These are phyloP conservation scores for Muntiacus muntjak DNA, from an alignment of 2,113 vertebrate genomes.

Conservation along the genomic window DNA sequence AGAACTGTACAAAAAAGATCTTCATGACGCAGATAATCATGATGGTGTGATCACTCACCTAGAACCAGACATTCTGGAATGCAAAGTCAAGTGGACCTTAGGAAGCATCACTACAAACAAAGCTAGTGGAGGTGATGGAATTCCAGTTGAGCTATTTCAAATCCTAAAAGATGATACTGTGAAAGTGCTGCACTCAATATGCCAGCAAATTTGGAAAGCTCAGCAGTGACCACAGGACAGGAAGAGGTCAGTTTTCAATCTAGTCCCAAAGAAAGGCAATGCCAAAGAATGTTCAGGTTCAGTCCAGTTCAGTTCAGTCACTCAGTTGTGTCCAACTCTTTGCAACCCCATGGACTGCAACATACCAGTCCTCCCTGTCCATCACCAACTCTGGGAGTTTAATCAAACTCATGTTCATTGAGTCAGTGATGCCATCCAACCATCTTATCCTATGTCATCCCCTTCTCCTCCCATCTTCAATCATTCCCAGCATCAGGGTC, in stretches of 20 bases:
- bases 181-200: neutral
- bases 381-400: neutral
- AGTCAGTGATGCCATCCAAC: neutral
- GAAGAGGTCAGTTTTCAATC: neutral
- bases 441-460: neutral
- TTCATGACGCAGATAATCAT: neutral
- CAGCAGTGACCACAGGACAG: neutral
- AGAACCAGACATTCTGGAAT: neutral
- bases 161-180: neutral
- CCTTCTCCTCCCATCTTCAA: neutral
- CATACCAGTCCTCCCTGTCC: fast-evolving
- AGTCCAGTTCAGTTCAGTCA: neutral
- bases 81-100: neutral
- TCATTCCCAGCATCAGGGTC: neutral
- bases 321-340: neutral
- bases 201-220: neutral
- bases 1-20: neutral
- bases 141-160: neutral
- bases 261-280: neutral
- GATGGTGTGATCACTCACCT: neutral
- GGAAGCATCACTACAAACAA: neutral
- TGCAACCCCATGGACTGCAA: neutral
- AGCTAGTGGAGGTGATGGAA: neutral
- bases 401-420: neutral
- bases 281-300: neutral